phyloP scores from a whole-genome alignment of 2,888 invertebrate species.

The Zeuzera pyrina region DNA sequence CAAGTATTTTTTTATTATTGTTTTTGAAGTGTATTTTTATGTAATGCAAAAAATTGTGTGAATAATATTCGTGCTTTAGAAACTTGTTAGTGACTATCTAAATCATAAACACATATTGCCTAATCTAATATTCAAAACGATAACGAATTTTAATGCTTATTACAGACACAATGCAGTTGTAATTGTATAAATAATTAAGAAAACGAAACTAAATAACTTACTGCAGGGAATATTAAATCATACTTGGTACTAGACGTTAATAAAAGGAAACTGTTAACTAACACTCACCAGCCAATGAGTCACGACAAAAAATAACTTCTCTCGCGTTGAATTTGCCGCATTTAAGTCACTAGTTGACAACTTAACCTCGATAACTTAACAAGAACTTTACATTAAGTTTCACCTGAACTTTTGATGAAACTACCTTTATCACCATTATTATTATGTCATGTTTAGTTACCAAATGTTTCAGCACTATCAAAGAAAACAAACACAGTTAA shows the following conservation, averaged over 20 bases:
- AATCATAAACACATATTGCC: no score
- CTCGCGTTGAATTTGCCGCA: conserved; percentile 36
- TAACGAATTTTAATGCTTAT: no score
- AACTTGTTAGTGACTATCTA: no score
- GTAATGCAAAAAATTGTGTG: no score
- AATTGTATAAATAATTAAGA: not conserved
- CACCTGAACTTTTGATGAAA: not conserved
- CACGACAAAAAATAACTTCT: conserved; percentile 29
- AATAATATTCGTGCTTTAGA: no score
- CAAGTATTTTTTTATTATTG: no score
- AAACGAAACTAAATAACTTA: not conserved
- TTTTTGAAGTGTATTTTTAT: no score
- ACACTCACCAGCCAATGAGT: conserved; percentile 20
- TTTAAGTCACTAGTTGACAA: conserved; percentile 20
- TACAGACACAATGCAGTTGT: not conserved
- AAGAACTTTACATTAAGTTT: conserved; percentile 4
- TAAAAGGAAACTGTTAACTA: not conserved
- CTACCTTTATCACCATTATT: no score
- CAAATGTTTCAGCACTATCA: conserved; percentile 4
- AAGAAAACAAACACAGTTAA: no score
- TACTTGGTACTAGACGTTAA: not conserved
- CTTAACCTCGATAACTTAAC: conserved; percentile 9
- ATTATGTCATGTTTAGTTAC: no score
- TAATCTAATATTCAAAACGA: no score
- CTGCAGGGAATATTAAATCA: not conserved